phyloP scores from a whole-genome alignment of 1,140 invertebrate genomes.

The Trachelipus rathkii region DNA sequence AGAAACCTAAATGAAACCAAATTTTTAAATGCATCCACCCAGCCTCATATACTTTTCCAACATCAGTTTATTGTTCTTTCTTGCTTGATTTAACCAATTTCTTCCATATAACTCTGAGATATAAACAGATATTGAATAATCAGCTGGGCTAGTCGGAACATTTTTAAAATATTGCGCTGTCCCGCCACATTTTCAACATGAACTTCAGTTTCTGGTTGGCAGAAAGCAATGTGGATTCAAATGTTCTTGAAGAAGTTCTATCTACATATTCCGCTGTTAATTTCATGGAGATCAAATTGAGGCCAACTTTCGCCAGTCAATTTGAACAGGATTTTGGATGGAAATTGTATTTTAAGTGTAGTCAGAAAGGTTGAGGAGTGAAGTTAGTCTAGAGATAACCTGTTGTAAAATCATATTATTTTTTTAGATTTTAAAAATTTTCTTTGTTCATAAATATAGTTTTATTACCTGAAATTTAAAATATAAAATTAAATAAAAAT shows the following conservation, averaged over 20 bases:
- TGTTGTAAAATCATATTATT: not conserved
- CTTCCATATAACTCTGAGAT: constrained; percentile 36
- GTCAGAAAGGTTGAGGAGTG: not conserved
- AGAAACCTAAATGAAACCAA: too few species aligned
- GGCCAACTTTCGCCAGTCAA: constrained; percentile 38
- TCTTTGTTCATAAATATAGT: too few species aligned
- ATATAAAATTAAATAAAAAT: too few species aligned
- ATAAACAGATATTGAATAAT: constrained; percentile 39
- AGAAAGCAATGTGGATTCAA: constrained; percentile 33
- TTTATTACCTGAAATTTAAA: too few species aligned
- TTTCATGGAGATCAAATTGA: constrained; percentile 34
- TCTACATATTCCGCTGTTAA: constrained; percentile 28
- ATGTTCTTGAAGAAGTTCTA: constrained; percentile 35
- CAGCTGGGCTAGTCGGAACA: constrained; percentile 36
- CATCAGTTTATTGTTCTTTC: constrained; percentile 23
- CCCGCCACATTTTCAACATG: constrained; percentile 26
- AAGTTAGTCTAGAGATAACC: not conserved
- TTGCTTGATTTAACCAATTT: constrained; percentile 27
- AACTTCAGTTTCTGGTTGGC: constrained; percentile 34
- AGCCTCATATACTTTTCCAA: constrained; percentile 36
- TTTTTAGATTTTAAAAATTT: too few species aligned
- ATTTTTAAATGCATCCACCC: too few species aligned
- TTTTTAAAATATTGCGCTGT: constrained; percentile 30
- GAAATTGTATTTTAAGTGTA: constrained; percentile 18
- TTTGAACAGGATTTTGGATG: constrained; percentile 25